Base-by-base conservation (phyloP, 2,113 vertebrate genomes). In the Anolis carolinensis region DNA sequence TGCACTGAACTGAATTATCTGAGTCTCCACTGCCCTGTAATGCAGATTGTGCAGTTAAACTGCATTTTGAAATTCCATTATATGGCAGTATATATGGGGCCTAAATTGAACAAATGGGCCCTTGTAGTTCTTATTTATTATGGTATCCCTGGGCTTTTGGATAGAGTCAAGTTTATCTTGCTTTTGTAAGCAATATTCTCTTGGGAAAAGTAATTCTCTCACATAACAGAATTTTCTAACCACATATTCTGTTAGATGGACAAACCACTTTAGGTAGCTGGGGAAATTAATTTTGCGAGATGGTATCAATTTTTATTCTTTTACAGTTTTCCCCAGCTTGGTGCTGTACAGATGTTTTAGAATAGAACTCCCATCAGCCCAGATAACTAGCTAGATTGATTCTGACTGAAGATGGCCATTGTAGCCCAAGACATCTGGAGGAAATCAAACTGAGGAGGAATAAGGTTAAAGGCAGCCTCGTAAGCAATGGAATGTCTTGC, bases 221-320 rank as follows among this genome's bases (percentile, higher is more conserved):
- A 27, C 9, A 32, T 3, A 70, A n/a, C 9, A n/a, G 67, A 70
- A 70, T 70, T 14, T 70, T n/a, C 30, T 70, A n/a, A 13, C 10
- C 18, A 76, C 39, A 39, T 70, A 39, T 4, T 84, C 84, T 87
- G 85, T 52, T 55, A 86, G 74, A 23, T 14, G 70, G 79, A 48
- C 23, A 82, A 44, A 59, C 39, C 4, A 3, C 1, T 36, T 6
- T 39, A 81, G 10, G 7, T 13, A 70, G 70, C 44, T 3, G 79
- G 80, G 23, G 36, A 83, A 83, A 68, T 0, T 70, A 10, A 70
- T 65, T 5, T 78, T 81, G 36, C 16, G 80, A 13, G 2, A 6
- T 87, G 71, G 62, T 20, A 25, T 0, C 73, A 86, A 18, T 88
- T 23, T 44, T 4, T 30, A 32, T 2, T 79, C 6, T 25, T 86